Evolutionary conservation across 2,113 vertebrate genomes (phyloP).

Genomic region (Channa maculata): DNA sequence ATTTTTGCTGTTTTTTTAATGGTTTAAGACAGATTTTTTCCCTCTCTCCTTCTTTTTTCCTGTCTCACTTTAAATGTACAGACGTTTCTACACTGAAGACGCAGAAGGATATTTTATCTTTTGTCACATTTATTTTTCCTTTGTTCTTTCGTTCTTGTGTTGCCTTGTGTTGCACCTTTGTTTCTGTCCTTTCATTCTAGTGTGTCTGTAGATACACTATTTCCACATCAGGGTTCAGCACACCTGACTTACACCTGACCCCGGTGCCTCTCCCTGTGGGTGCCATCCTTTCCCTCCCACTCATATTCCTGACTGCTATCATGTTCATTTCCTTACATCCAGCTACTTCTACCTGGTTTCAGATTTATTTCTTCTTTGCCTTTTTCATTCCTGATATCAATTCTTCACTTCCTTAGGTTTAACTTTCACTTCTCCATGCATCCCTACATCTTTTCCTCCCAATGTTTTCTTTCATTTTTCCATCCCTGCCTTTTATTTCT

Average conservation of each 20-base stretch:
- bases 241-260: too few relatives aligned
- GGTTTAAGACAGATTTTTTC: conserved; percentile 4
- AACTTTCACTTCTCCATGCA: neutral
- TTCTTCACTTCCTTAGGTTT: neutral
- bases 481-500: neutral
- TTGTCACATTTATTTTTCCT: neutral
- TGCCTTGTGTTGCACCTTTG: too few relatives aligned
- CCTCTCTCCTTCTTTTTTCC: neutral
- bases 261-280: too few relatives aligned
- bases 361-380: neutral
- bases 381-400: neutral
- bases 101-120: neutral
- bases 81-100: neutral
- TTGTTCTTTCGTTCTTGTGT: too few relatives aligned
- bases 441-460: neutral
- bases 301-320: neutral
- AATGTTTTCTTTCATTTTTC: neutral
- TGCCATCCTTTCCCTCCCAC: too few relatives aligned
- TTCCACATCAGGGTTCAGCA: too few relatives aligned
- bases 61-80: neutral
- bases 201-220: too few relatives aligned
- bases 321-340: too few relatives aligned
- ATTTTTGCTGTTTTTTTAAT: conserved; percentile 60
- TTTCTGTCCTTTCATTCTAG: too few relatives aligned
- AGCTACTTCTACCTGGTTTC: too few relatives aligned